These are phyloP conservation scores for Halcyon badia DNA, from an alignment of 2,797 vertebrate genomes.

Conservation along the genomic window DNA sequence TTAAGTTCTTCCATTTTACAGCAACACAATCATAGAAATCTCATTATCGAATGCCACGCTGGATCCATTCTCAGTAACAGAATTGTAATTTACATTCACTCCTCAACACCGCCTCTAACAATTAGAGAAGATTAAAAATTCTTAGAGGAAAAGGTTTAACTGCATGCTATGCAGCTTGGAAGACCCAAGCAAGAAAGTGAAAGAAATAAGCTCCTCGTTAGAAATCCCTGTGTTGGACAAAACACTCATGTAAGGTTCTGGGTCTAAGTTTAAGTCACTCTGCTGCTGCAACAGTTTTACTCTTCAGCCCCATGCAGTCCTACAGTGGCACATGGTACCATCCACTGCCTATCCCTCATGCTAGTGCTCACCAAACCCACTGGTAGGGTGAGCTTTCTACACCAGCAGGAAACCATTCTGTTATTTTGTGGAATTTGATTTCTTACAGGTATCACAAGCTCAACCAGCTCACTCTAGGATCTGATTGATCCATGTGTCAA, in stretches of 20 bases:
- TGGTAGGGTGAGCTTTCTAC: not conserved
- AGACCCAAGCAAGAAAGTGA: not conserved
- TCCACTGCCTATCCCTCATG: not conserved
- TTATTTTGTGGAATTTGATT: not conserved
- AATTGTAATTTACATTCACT: not conserved
- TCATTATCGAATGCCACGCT: not conserved
- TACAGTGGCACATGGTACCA: not conserved
- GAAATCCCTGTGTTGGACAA: not conserved
- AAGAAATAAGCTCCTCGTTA: not conserved
- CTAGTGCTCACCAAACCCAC: not conserved
- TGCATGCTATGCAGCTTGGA: not conserved
- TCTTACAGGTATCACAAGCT: not conserved
- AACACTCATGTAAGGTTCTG: not conserved
- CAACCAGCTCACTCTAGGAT: not conserved
- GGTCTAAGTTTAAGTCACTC: not conserved
- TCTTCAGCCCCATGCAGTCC: not conserved
- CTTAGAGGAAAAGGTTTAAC: not conserved
- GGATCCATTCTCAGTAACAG: not conserved
- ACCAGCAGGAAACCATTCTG: not conserved
- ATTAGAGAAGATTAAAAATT: not conserved
- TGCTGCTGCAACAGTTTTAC: not conserved
- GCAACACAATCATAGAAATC: not conserved
- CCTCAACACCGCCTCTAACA: not conserved
- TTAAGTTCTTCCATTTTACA: not conserved
- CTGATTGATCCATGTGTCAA: not conserved